These are phyloP conservation scores for Sarcophaga subvicina DNA, from an alignment of 2,888 invertebrate species.

Conservation along the genomic window DNA sequence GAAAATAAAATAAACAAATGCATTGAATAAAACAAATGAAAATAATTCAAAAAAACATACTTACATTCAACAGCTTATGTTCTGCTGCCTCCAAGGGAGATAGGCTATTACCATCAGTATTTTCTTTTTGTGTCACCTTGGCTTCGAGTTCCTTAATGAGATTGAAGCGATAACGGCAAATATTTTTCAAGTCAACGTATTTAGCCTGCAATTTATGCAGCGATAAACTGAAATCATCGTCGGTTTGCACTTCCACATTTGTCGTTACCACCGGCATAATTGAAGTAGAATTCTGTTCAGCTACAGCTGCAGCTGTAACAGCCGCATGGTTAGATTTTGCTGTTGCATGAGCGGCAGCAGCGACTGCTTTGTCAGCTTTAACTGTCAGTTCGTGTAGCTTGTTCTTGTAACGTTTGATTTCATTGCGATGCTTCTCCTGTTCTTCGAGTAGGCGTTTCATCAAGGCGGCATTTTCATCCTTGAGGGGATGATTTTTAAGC, in stretches of 20 bases:
- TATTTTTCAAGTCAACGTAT: constrained; percentile 74
- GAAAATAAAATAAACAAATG: constrained; percentile 40
- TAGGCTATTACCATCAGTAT: constrained; percentile 65
- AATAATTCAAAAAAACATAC: background rate
- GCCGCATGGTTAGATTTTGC: constrained; percentile 19
- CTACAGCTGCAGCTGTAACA: constrained; percentile 29
- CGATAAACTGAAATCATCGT: constrained; percentile 70
- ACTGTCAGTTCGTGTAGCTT: constrained; percentile 71
- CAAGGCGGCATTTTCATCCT: constrained; percentile 76
- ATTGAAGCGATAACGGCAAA: constrained; percentile 75
- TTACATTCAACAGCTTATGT: constrained; percentile 72
- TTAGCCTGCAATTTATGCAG: constrained; percentile 73
- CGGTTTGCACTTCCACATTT: constrained; percentile 73
- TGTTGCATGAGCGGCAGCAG: constrained; percentile 15
- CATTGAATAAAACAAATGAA: background rate
- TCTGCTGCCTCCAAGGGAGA: constrained; percentile 72
- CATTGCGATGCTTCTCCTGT: constrained; percentile 74
- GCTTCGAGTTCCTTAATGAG: constrained; percentile 75
- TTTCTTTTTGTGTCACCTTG: constrained; percentile 72
- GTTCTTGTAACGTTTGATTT: constrained; percentile 75
- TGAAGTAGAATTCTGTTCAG: constrained; percentile 32
- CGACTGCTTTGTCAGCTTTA: constrained; percentile 64
- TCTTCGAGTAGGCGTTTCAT: constrained; percentile 77
- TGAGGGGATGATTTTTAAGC: constrained; percentile 78
- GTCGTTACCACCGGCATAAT: background rate